These are phyloP conservation scores for Acleris literana DNA, from an alignment of 2,888 invertebrate genomes.

Conservation along the genomic window DNA sequence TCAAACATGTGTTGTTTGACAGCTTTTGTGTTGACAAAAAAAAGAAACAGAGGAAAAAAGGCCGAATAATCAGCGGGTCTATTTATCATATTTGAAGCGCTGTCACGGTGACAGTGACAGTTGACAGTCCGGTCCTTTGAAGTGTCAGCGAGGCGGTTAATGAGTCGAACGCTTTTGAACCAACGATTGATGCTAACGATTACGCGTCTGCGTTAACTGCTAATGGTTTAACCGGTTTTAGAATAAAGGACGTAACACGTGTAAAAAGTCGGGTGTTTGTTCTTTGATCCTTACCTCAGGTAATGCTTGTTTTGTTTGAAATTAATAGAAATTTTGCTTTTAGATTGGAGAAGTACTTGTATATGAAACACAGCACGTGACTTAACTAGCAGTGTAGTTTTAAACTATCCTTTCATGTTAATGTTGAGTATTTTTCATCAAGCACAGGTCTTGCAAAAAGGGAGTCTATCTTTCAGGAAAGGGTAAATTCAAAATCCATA, in stretches of 20 bases:
- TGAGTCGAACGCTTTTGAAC: conserved; percentile 52
- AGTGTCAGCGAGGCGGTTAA: conserved; percentile 66
- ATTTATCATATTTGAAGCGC: conserved; percentile 65
- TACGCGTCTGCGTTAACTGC: conserved; percentile 24
- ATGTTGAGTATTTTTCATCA: too few relatives aligned
- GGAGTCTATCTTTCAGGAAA: too few relatives aligned
- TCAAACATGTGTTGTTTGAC: conserved; percentile 55
- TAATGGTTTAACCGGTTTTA: conserved; percentile 33
- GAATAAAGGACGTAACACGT: conserved; percentile 16
- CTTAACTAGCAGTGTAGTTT: too few relatives aligned
- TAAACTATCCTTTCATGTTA: too few relatives aligned
- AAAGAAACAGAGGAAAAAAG: conserved; percentile 46
- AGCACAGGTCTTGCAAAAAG: too few relatives aligned
- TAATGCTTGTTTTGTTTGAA: background rate
- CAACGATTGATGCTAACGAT: conserved; percentile 40
- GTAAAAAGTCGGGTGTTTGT: conserved; percentile 8
- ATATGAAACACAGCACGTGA: too few relatives aligned
- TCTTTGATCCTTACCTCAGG: conserved; percentile 14
- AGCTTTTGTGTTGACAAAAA: conserved; percentile 60
- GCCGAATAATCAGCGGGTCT: conserved; percentile 64
- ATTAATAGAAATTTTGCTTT: background rate
- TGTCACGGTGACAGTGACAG: conserved; percentile 52
- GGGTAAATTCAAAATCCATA: too few relatives aligned
- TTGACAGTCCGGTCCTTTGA: conserved; percentile 63
- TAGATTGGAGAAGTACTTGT: background rate